phyloP scores from a whole-genome alignment of 2,888 invertebrate genomes.

The Torymus texanus region DNA sequence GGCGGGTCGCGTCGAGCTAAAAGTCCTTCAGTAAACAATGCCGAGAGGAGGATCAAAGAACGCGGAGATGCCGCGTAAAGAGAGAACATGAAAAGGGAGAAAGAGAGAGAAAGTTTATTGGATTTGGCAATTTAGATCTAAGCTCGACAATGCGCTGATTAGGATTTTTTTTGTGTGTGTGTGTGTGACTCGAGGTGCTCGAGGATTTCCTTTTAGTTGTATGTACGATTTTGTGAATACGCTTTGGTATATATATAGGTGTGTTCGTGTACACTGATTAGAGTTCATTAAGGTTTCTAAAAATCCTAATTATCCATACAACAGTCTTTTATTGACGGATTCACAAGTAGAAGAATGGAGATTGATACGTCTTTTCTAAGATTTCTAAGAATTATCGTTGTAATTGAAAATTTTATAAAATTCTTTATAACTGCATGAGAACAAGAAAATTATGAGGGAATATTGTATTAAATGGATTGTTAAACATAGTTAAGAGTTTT shows the following conservation, averaged over 20 bases:
- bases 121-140: constrained; percentile 11
- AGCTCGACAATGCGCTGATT: constrained; percentile 41
- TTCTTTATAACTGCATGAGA: too few species aligned
- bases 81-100: too few species aligned
- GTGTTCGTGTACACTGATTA: background rate
- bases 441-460: too few species aligned
- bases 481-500: too few species aligned
- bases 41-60: constrained; percentile 36
- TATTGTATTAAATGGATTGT: too few species aligned
- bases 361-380: too few species aligned
- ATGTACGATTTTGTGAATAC: background rate
- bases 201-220: constrained; percentile 40
- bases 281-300: background rate
- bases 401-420: too few species aligned
- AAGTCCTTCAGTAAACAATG: constrained; percentile 54
- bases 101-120: constrained; percentile 1
- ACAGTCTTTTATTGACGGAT: too few species aligned
- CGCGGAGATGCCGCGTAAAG: background rate
- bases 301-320: too few species aligned
- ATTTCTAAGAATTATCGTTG: too few species aligned
- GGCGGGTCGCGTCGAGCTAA: constrained; percentile 25
- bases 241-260: too few species aligned
- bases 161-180: constrained; percentile 22
- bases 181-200: background rate
- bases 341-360: too few species aligned